Evolutionary conservation across 1,140 invertebrate genomes (phyloP).

Genomic region (Polyergus mexicanus): DNA sequence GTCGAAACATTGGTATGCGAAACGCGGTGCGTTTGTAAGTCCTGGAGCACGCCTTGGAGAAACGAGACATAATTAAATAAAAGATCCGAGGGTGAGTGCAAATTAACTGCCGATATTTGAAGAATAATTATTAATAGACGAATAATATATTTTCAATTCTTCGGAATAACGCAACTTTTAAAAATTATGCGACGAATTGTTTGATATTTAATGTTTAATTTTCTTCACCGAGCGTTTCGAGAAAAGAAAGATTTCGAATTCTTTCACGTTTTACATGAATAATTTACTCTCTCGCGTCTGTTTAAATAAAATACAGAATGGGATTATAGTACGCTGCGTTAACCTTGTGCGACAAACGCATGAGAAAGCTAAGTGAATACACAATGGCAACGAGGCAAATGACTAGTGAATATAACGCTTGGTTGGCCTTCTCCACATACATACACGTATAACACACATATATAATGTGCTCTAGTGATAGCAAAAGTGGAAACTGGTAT

Average conservation of each 20-base stretch:
- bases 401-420: constrained; percentile 47
- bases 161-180: not conserved
- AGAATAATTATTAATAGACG: not conserved
- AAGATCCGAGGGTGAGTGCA: not conserved
- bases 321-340: constrained; percentile 29
- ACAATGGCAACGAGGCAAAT: constrained; percentile 50
- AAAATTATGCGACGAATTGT: not conserved
- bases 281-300: constrained; percentile 20
- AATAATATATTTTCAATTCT: not conserved
- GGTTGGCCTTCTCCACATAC: constrained; percentile 40
- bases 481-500: constrained; percentile 61
- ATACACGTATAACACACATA: not conserved
- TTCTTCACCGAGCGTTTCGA: not conserved
- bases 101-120: not conserved
- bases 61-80: constrained; percentile 16
- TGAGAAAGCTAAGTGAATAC: constrained; percentile 42
- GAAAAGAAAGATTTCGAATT: not conserved
- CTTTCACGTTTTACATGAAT: constrained; percentile 21
- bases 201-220: not conserved
- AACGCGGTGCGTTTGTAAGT: constrained; percentile 1
- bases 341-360: constrained; percentile 49
- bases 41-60: not conserved
- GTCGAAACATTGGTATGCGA: constrained; percentile 33
- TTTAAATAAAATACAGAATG: constrained; percentile 42
- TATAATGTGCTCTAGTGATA: constrained; percentile 40